A percentile compares a stretch with the other conserved stretches of the same genome.
These are phyloP conservation scores for Celastrina argiolus DNA, from an alignment of 2,888 invertebrate genomes.

Conservation along the genomic window DNA sequence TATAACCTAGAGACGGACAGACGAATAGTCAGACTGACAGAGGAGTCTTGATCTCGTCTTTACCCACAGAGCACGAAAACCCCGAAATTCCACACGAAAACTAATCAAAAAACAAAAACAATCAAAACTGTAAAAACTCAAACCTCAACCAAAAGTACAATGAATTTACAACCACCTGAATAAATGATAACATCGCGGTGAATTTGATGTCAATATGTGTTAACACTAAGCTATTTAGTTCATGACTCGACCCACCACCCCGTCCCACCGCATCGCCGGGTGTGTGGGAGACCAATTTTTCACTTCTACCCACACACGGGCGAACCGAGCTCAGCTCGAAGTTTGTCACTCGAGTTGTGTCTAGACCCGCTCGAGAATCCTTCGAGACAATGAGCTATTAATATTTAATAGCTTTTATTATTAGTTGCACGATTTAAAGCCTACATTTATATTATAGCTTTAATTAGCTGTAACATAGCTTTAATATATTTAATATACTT, in stretches of 20 bases:
- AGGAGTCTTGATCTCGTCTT: no score
- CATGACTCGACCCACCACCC: constrained; percentile 70
- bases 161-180: constrained; percentile 71
- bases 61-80: no score
- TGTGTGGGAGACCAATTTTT: constrained; percentile 66
- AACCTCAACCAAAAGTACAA: constrained; percentile 61
- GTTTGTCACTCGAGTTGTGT: constrained; percentile 73
- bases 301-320: constrained; percentile 66
- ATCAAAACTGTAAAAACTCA: constrained; percentile 33
- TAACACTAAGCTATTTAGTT: constrained; percentile 79
- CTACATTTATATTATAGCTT: no score
- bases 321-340: constrained; percentile 66
- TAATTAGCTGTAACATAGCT: no score
- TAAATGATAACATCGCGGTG: constrained; percentile 77
- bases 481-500: not conserved
- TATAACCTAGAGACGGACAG: no score
- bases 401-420: not conserved
- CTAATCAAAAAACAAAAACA: not conserved
- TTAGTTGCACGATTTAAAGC: no score
- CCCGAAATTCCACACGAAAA: not conserved
- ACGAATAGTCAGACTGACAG: no score
- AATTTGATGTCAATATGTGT: constrained; percentile 79
- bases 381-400: not conserved
- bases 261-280: constrained; percentile 49
- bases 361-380: constrained; percentile 57